A percentile compares a stretch with the other conserved stretches of the same genome.
These are phyloP conservation scores for Diplolepis rosae DNA, from an alignment of 2,888 invertebrate species.

Conservation along the genomic window DNA sequence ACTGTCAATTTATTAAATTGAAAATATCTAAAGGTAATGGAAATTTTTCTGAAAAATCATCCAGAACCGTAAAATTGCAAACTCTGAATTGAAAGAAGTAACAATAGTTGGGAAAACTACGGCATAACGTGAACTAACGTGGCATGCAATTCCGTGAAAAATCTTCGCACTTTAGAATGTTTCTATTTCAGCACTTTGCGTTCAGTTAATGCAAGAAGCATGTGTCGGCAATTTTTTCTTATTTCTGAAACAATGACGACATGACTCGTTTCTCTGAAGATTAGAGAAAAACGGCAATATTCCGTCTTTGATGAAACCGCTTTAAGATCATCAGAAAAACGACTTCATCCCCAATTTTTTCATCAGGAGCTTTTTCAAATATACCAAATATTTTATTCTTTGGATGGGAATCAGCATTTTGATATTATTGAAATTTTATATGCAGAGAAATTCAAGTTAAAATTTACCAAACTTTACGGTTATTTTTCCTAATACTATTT, in stretches of 20 bases:
- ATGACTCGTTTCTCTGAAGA: constrained; percentile 13
- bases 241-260: constrained; percentile 15
- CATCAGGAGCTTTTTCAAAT: neutral
- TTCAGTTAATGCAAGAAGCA: neutral
- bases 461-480: too few species aligned
- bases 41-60: neutral
- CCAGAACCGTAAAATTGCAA: neutral
- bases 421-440: too few species aligned
- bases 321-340: neutral
- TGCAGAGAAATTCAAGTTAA: too few species aligned
- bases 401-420: too few species aligned
- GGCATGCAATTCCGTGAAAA: constrained; percentile 65
- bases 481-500: too few species aligned
- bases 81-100: neutral
- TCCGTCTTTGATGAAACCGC: constrained; percentile 19
- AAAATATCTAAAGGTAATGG: neutral
- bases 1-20: neutral
- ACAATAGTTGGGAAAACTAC: constrained; percentile 23
- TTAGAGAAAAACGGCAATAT: constrained; percentile 7
- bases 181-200: constrained; percentile 12
- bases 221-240: constrained; percentile 24
- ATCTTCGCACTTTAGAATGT: constrained; percentile 60
- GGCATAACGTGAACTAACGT: constrained; percentile 30
- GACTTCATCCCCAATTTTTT: neutral
- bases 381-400: too few species aligned